Conservation (phyloP, 30 jellyfish, hydroid and myxozoan genomes). For the Cassiopea xamachana region DNA sequence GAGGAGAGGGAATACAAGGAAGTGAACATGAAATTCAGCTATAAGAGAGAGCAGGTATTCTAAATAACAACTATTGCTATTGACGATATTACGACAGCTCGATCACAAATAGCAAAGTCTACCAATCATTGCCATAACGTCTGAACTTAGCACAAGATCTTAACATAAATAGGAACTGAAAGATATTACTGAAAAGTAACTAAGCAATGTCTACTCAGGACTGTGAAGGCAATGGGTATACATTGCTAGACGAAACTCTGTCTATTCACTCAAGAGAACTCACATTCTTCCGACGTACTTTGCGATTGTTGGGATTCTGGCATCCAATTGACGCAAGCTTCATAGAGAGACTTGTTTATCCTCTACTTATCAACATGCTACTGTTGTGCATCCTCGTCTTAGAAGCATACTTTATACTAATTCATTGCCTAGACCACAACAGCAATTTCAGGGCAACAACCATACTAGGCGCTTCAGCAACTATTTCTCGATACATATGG, state of each 20-base stretch:
- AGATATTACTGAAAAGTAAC: too few species aligned
- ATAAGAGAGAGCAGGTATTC: too few species aligned
- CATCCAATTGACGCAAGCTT: constrained; percentile 10
- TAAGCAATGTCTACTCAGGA: not conserved
- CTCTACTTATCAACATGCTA: not conserved
- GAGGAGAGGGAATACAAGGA: too few species aligned
- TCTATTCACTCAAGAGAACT: constrained; percentile 18
- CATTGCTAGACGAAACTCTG: not conserved
- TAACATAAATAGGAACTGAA: too few species aligned
- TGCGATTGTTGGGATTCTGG: constrained; percentile 41
- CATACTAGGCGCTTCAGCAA: not conserved
- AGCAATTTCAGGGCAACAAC: not conserved
- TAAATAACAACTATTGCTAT: too few species aligned
- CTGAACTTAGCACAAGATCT: too few species aligned
- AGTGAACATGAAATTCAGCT: too few species aligned
- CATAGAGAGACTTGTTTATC: not conserved
- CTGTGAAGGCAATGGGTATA: not conserved
- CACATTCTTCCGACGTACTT: not conserved
- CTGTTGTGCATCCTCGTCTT: not conserved
- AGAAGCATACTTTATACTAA: not conserved
- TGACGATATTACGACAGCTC: too few species aligned
- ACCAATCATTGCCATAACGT: too few species aligned
- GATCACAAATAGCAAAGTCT: too few species aligned
- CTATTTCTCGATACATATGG: not conserved
- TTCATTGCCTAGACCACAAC: not conserved